Evolutionary conservation across 2,113 vertebrate genomes (phyloP), one percentile per base, ranked within the genome.

Genomic region (Protobothrops flavoviridis): DNA sequence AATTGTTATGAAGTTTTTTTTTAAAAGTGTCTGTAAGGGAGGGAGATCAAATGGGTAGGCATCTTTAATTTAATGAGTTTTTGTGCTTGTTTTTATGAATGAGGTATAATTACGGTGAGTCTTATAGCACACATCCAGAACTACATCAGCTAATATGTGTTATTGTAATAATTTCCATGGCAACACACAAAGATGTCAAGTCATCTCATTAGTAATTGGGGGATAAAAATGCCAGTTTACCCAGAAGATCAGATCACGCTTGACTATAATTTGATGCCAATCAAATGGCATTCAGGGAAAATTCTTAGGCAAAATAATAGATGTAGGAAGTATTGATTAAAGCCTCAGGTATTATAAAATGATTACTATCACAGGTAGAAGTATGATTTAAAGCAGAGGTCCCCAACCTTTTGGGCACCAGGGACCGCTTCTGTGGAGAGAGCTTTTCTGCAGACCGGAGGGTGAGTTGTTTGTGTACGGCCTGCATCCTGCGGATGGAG

Each of bases 121-220:
- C 13, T n/a, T 21, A 91, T 74, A 74, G 3, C 3, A 39, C 0
- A 0, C n/a, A 93, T 91, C 50, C 43, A 55, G 1, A 10, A 0
- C 61, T 74, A 88, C 95, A 45, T 4, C 0, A 11, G 88, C 94
- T 74, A 85, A 45, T 93, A 64, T 91, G 56, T 50, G 20, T 88
- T 48, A 48, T 8, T 17, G 20, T 59, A 93, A 59, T 57, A 87
- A 93, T 95, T 90, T 59, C 61, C 0, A 0, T 24, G 50, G 23
- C 74, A 56, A 26, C 11, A 57, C 23, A 1, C 88, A 0, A 0
- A 93, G 4, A 74, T 59, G 64, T 89, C 26, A 81, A 56, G 50
- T 88, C 81, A 88, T 74, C 59, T 88, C 50, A 33, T 39, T 93
- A 15, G 61, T 12, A 91, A 88, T 20, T 50, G 59, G 61, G 43